Evolutionary conservation across 2,888 invertebrate genomes (phyloP).

Genomic region (Drosophila pegasa): DNA sequence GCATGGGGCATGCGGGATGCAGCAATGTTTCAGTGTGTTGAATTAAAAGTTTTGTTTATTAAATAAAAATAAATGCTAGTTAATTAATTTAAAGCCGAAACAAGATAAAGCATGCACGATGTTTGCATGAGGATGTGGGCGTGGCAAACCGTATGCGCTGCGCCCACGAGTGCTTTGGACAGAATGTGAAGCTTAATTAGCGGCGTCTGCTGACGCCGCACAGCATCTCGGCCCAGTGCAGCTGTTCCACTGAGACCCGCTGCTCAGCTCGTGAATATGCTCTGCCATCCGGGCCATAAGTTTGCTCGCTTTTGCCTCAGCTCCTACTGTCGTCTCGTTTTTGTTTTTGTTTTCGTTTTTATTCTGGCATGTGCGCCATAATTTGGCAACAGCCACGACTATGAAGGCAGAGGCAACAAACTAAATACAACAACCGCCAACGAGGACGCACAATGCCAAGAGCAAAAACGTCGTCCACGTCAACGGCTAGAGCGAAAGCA

Average conservation of each 20-base stretch:
- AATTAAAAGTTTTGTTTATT: slow-evolving; percentile 70
- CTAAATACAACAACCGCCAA: slow-evolving; percentile 42
- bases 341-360: slow-evolving; percentile 11
- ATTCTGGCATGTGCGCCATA: slow-evolving; percentile 45
- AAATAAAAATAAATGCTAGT: slow-evolving; percentile 74
- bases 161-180: slow-evolving; percentile 36
- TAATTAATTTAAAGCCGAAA: slow-evolving; percentile 75
- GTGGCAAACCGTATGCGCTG: slow-evolving; percentile 27
- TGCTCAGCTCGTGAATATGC: slow-evolving; percentile 15
- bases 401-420: slow-evolving; percentile 33
- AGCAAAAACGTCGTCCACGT: slow-evolving; percentile 47
- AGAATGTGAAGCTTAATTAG: slow-evolving; percentile 66
- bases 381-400: slow-evolving; percentile 43
- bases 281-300: slow-evolving; percentile 29
- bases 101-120: slow-evolving; percentile 70
- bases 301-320: slow-evolving; percentile 16
- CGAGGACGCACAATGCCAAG: slow-evolving; percentile 68
- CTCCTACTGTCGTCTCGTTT: slow-evolving; percentile 21
- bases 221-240: slow-evolving; percentile 38
- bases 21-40: slow-evolving; percentile 1
- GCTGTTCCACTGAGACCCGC: slow-evolving; percentile 33
- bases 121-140: slow-evolving; percentile 12
- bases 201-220: slow-evolving; percentile 27
- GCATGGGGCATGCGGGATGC: slow-evolving; percentile 3
- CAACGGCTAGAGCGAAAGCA: slow-evolving; percentile 34